Conservation (phyloP, 2,113 vertebrate species). For the Micromys minutus region DNA sequence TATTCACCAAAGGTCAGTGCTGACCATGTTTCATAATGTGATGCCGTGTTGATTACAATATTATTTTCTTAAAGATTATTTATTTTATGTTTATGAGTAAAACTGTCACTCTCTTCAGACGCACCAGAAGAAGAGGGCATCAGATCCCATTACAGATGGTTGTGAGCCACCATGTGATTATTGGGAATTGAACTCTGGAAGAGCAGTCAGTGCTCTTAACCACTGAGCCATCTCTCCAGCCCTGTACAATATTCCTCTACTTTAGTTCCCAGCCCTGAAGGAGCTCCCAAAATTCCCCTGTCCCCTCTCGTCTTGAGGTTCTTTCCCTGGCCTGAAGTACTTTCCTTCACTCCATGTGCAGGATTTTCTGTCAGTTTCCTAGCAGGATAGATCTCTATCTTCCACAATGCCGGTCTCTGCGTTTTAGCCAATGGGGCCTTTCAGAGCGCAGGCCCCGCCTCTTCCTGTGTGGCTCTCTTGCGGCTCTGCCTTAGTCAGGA, state of each 20-base stretch:
- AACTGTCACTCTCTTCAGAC: too few species aligned
- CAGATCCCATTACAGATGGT: too few species aligned
- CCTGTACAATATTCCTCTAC: not conserved
- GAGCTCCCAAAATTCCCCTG: not conserved
- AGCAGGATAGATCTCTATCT: not conserved
- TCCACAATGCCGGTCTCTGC: not conserved
- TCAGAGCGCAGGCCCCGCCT: not conserved
- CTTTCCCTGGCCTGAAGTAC: not conserved
- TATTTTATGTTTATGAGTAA: too few species aligned
- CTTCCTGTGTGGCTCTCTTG: not conserved
- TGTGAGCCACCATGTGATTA: too few species aligned
- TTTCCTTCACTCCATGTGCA: not conserved
- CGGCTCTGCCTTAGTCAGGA: not conserved
- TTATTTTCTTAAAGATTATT: too few species aligned
- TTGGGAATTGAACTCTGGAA: too few species aligned
- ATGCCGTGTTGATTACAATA: not conserved
- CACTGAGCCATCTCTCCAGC: too few species aligned
- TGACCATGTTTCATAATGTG: too few species aligned
- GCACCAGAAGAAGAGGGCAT: too few species aligned
- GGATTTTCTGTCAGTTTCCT: not conserved
- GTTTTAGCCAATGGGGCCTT: not conserved
- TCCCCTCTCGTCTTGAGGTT: not conserved
- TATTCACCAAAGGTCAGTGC: not conserved
- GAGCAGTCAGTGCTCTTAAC: too few species aligned
- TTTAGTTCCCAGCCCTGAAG: not conserved